Evolutionary conservation across 2,888 invertebrate species (phyloP), one percentile per base, ranked within the genome.

Genomic region (Dorcus hopei): DNA sequence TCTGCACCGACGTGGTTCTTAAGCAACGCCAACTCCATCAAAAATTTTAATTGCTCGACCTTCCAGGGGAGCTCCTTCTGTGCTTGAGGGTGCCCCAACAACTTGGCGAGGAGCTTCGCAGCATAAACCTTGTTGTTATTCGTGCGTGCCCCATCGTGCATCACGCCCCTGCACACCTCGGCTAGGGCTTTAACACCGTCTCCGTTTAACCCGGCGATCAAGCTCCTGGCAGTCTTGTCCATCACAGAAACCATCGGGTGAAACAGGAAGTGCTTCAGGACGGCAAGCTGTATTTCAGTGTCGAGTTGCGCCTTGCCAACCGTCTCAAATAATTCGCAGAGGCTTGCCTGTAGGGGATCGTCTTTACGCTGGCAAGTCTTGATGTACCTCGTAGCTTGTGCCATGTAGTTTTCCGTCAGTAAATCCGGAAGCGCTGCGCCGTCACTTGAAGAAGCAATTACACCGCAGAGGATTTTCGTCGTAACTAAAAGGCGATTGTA

Each of bases 241-340:
- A 91, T 87, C 75, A 87, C 86, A 60, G 91, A 83, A 68, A 86
- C 85, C 3, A 90, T 90, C 0, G 90, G 89, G 71, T 84, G 80
- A 47, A 89, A 81, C 8, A 90, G 78, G 1, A 91, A 74, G 67
- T 85, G 87, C 57, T 85, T 84, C 40, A 91, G 73, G 3, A 85
- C 80, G 7, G 80, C 78, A 2, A 89, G 78, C 73, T 86, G 84
- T 1, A 80, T 78, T 65, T 80, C 79, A 39, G 80, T 79, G 38
- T 80, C 77, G 5, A 83, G 78, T 33, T 33, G 26, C 6, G 26
- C 6, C 26, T 33, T 80, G 7, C 82, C 76, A 38, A 86, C 72
- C 50, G 80, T 77, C 64, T 80, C 79, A 16, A 84, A 81, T 33
- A 83, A 77, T 62, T 80, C 83, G 68, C 81, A 85, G 60, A 87